These are phyloP conservation scores for Chaetura pelagica DNA, from an alignment of 2,113 vertebrate genomes.

Conservation along the genomic window DNA sequence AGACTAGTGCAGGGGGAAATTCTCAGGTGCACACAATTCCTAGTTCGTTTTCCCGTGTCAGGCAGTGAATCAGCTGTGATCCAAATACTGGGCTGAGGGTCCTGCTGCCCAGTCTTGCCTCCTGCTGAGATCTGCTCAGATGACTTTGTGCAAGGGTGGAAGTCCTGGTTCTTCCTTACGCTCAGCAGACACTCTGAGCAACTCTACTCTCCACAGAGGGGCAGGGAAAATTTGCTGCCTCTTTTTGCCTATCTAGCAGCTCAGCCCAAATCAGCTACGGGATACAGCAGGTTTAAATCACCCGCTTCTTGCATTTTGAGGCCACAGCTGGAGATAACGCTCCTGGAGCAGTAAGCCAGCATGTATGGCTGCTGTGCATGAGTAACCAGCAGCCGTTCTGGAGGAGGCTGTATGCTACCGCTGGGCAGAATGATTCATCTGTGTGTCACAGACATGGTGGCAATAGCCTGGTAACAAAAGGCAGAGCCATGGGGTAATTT, in stretches of 20 bases:
- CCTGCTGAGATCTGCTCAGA: neutral
- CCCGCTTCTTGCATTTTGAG: neutral
- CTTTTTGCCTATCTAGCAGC: neutral
- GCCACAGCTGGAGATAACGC: neutral
- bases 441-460: neutral
- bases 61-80: neutral
- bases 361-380: constrained; percentile 2
- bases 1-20: neutral
- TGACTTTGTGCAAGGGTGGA: neutral
- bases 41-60: neutral
- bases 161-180: neutral
- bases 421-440: constrained; percentile 54
- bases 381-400: constrained; percentile 46
- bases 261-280: neutral
- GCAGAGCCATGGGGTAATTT: constrained; percentile 32
- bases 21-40: neutral
- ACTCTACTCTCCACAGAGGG: neutral
- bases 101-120: neutral
- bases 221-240: neutral
- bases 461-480: constrained; percentile 19
- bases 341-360: neutral
- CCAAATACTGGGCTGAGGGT: neutral
- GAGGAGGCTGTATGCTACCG: neutral
- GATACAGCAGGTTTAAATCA: neutral
- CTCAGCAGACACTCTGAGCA: neutral